Evolutionary conservation across 2,797 vertebrate species (phyloP).

Genomic region (Bovichtus diacanthus): DNA sequence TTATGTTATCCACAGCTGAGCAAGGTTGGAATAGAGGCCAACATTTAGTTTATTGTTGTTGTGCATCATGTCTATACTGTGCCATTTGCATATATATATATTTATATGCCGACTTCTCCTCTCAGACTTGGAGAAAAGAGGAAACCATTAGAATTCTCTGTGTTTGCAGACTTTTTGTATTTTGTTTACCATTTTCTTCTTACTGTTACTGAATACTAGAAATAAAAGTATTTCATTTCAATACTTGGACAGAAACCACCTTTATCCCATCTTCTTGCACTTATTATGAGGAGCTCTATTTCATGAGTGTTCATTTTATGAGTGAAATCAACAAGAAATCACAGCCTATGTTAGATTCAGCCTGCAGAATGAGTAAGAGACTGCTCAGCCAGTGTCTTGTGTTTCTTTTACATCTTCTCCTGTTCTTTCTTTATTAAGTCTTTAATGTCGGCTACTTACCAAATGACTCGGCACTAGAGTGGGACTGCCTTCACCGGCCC

Average conservation of each 20-base stretch:
- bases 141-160: conserved; percentile 11
- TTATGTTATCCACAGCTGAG: neutral
- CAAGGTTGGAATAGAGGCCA: neutral
- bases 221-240: neutral
- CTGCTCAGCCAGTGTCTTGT: neutral
- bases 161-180: neutral
- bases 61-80: too few species aligned
- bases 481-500: neutral
- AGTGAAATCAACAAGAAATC: neutral
- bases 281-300: neutral
- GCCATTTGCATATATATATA: too few species aligned
- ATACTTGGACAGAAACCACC: neutral
- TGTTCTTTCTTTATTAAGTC: neutral
- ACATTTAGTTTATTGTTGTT: neutral
- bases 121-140: conserved; percentile 14
- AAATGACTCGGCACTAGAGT: neutral
- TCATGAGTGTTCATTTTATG: neutral
- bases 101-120: neutral
- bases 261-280: neutral
- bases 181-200: neutral
- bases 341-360: neutral
- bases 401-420: neutral
- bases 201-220: neutral
- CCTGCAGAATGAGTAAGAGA: neutral
- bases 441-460: neutral